Evolutionary conservation across 2,113 vertebrate genomes (phyloP), one percentile per base, ranked within the genome.

Genomic region (Nicator chloris): DNA sequence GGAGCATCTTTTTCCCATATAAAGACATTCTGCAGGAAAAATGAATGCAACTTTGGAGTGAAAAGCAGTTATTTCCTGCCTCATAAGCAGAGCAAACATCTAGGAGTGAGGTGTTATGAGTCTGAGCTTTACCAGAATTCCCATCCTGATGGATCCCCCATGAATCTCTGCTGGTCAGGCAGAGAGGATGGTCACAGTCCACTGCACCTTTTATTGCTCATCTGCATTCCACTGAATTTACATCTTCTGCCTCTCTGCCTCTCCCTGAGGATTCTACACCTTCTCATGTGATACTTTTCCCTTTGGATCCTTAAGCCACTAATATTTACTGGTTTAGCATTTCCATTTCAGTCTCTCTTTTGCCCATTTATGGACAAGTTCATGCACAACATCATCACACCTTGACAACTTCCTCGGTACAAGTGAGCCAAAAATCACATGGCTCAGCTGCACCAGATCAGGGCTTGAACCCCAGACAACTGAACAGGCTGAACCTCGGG

Each of bases 81-180:
- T 63, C 15, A 76, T 39, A 60, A 80, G 39, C 39, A 65, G 14
- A 65, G 40, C 14, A 35, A 68, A 49, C 6, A 30, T 15, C n/a
- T 14, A 40, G 17, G 20, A 87, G 37, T 15, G 20, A 77, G 24
- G 12, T 39, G 12, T 54, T 76, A 21, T 3, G 35, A 81, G 14
- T 30, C 28, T 53, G 56, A 82, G 21, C 33, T 49, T 44, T 40
- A 28, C 28, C 19, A 80, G 24, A 20, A 27, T 42, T 76, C 68
- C 49, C 59, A 72, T 23, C 11, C 19, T 1, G 0, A 5, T 0
- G 4, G 54, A 88, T 15, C 5, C 3, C 6, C 30, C 0, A 0
- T 26, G 63, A 83, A 90, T 26, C 4, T 1, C 13, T 64, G 66
- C 33, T 69, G 57, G 51, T 15, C 57, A 82, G 47, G 20, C 31